Base-by-base conservation (phyloP, 2,888 invertebrate species). In the Neuroscelio doddi region DNA sequence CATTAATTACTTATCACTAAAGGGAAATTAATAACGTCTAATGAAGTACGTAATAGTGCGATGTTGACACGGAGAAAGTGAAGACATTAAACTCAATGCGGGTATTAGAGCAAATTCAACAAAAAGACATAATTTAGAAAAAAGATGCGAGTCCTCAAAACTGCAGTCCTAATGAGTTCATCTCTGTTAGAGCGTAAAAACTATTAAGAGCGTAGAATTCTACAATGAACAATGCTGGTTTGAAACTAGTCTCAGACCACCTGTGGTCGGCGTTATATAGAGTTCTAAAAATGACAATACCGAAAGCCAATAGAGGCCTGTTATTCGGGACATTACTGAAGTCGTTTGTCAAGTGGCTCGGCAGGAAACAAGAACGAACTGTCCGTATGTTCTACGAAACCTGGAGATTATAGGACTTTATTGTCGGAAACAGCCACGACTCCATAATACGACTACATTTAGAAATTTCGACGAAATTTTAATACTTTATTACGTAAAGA, bases 311-410 rank as follows among this genome's bases (percentile, higher is more conserved):
- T 76, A 69, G 72, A 66, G 52, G 62, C 68, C 70, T 74, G 73
- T 79, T 78, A 77, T 75, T 71, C 74, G 71, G 70, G 70, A 73
- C 76, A 78, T 79, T 78, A 76, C 65, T 68, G 71, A 69, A 51
- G 68, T 77, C 76, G 73, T 77, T 78, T 73, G 73, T 79, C 76
- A 75, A 76, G 74, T 70, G 72, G 71, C 72, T 53, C 70, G 62
- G 51, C 70, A 64, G 75, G 71, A 66, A 71, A 72, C 61, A 67
- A 46, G 63, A 36, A 45, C 52, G 27, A 24, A 47, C 44, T n/a
- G 70, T 64, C 66, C 70, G 70, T 71, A 71, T 71, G 68, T 69
- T 71, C 56, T 34, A 16, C 46, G 46, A 32, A 47, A 47, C 34
- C 34, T 34, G 36, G 36, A 36, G 36, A 36, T 36, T 14, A 36